Base-by-base conservation (phyloP, 2,888 invertebrate genomes). In the Monochamus alternatus region DNA sequence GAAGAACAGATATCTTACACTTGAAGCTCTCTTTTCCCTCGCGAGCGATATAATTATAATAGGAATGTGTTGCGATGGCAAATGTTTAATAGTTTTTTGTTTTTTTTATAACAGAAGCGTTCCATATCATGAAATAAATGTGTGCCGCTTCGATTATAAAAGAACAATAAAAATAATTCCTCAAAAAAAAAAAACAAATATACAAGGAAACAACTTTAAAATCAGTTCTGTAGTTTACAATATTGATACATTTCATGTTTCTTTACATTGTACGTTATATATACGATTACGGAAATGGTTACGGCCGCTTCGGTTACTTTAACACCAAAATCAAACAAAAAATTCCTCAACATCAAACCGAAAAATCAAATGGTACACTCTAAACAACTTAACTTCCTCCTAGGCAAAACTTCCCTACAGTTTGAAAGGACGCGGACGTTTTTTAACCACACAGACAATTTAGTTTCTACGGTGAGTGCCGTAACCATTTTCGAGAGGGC, bases 281-380 rank as follows among this genome's bases (percentile, higher is more conserved):
- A 75, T 72, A 63, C 59, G 69, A 22, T 55, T 69, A 73, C 47
- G 47, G 63, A 69, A 64, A 62, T 75, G 77, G 77, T 71, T 76
- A 66, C 78, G 73, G 78, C 74, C 78, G 76, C 79, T 65, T 63
- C 52, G 68, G 75, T 65, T 73, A 63, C 63, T 80, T 75, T 69
- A 77, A 84, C 84, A 84, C 80, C 83, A 81, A 85, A 85, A 84
- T 74, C 70, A 83, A 84, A 83, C 79, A 68, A 79, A 84, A 85
- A 84, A 82, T 80, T 79, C 82, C 78, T 80, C 76, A 77, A 84
- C 85, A 85, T 82, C 84, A 85, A 84, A 85, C 81, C 79, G 74
- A 78, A 81, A 78, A 81, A 75, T 78, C 75, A 82, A 80, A 79
- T 70, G 64, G 65, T 43, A 75, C 30, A 76, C 73, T 81, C 80